These are phyloP conservation scores for Megalopta genalis DNA, from an alignment of 1,140 invertebrate species.

Conservation along the genomic window DNA sequence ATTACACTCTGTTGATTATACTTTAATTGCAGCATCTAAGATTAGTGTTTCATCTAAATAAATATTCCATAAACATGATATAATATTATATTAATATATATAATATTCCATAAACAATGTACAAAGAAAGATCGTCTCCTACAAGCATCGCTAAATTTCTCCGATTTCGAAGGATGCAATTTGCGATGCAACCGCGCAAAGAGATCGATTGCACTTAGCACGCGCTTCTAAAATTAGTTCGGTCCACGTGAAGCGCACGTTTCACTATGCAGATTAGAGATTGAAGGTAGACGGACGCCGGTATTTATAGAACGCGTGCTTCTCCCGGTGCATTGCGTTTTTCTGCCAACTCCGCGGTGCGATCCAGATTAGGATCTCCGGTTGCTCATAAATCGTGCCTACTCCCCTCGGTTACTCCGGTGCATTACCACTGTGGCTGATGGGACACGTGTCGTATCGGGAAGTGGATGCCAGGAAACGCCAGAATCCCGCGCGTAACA, in stretches of 20 bases:
- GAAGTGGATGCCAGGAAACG: conserved; percentile 53
- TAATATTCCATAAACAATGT: too few relatives aligned
- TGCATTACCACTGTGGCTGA: conserved; percentile 56
- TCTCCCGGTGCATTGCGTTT: conserved; percentile 20
- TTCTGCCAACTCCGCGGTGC: conserved; percentile 27
- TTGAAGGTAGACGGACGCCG: background rate
- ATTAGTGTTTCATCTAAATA: too few relatives aligned
- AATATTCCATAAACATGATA: too few relatives aligned
- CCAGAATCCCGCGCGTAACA: conserved; percentile 54
- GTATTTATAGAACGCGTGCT: conserved; percentile 27
- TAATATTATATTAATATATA: too few relatives aligned
- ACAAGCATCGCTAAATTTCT: too few relatives aligned
- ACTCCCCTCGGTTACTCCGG: conserved; percentile 28
- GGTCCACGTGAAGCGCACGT: background rate
- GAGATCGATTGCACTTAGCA: too few relatives aligned
- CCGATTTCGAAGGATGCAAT: too few relatives aligned
- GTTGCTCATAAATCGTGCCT: conserved; percentile 54
- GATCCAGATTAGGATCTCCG: conserved; percentile 36
- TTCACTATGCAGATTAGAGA: background rate
- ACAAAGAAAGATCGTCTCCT: too few relatives aligned
- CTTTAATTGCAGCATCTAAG: too few relatives aligned
- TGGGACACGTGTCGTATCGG: conserved; percentile 65
- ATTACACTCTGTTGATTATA: too few relatives aligned
- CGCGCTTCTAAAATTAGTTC: background rate
- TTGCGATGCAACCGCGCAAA: too few relatives aligned